A percentile compares a stretch with the other conserved stretches of the same genome.
These are phyloP conservation scores for Oryctes rhinoceros DNA, from an alignment of 1,140 invertebrate genomes.

Conservation along the genomic window DNA sequence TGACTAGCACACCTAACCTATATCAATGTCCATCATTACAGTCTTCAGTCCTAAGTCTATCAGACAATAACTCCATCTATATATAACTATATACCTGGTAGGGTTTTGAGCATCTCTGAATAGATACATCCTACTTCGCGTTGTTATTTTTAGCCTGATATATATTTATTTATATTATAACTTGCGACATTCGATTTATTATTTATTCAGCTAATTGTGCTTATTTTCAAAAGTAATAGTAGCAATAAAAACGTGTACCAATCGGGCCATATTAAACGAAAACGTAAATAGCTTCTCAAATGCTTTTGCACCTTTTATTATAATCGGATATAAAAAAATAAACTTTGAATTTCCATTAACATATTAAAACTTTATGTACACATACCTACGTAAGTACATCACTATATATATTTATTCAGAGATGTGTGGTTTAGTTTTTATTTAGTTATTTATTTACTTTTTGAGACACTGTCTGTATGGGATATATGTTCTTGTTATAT, in stretches of 20 bases:
- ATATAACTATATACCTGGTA: constrained; percentile 41
- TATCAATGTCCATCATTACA: constrained; percentile 58
- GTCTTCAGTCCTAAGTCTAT: constrained; percentile 51
- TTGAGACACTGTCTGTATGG: constrained; percentile 45
- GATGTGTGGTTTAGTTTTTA: constrained; percentile 34
- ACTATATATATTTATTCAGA: constrained; percentile 30
- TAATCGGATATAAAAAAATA: constrained; percentile 29
- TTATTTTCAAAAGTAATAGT: constrained; percentile 4
- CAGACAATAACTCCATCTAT: constrained; percentile 42
- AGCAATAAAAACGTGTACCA: neutral
- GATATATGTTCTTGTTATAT: constrained; percentile 42
- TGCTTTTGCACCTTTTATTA: neutral
- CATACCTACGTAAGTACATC: constrained; percentile 25
- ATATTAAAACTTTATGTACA: constrained; percentile 19
- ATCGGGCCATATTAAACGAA: constrained; percentile 39
- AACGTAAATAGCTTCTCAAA: constrained; percentile 1
- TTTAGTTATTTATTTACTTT: constrained; percentile 39
- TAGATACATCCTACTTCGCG: constrained; percentile 3
- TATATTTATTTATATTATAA: neutral
- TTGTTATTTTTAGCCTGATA: no score
- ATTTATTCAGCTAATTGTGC: constrained; percentile 13
- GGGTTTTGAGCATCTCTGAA: constrained; percentile 29
- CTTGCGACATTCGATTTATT: neutral
- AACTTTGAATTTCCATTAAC: constrained; percentile 24
- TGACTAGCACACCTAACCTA: constrained; percentile 58